These are phyloP conservation scores for Phenacoccus solenopsis DNA, from an alignment of 1,140 invertebrate genomes.

Conservation along the genomic window DNA sequence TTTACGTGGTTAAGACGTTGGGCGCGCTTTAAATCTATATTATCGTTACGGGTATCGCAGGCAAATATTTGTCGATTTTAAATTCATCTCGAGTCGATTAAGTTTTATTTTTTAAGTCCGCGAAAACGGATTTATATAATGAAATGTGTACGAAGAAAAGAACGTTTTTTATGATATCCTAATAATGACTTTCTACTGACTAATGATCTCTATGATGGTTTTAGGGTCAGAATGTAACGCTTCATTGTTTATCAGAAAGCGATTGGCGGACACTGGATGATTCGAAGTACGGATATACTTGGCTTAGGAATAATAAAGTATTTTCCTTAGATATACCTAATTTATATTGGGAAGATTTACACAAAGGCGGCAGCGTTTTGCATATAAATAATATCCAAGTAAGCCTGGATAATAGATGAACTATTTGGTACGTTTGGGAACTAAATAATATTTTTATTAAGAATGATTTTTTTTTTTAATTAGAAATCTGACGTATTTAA, in stretches of 20 bases:
- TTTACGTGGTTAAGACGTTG: no score
- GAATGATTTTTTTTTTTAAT: slow-evolving; percentile 1
- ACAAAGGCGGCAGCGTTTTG: slow-evolving; percentile 49
- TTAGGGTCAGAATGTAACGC: slow-evolving; percentile 48
- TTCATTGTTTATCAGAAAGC: slow-evolving; percentile 47
- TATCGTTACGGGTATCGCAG: no score
- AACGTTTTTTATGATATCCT: no score
- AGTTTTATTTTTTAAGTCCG: no score
- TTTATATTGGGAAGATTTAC: slow-evolving; percentile 63
- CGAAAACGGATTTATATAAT: no score
- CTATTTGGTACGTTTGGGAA: neutral
- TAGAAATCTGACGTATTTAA: slow-evolving; percentile 12
- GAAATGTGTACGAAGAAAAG: no score
- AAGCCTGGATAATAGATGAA: no score
- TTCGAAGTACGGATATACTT: slow-evolving; percentile 55
- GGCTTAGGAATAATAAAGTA: slow-evolving; percentile 59
- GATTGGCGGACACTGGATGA: neutral
- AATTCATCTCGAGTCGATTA: no score
- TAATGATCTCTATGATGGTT: no score
- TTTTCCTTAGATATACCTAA: slow-evolving; percentile 51
- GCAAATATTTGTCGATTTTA: no score
- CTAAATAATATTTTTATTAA: neutral
- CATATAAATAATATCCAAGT: slow-evolving; percentile 62
- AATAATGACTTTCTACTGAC: no score
- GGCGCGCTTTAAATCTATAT: no score